Conservation (phyloP, 2,888 invertebrate genomes). For the Coecobrya sp. region DNA sequence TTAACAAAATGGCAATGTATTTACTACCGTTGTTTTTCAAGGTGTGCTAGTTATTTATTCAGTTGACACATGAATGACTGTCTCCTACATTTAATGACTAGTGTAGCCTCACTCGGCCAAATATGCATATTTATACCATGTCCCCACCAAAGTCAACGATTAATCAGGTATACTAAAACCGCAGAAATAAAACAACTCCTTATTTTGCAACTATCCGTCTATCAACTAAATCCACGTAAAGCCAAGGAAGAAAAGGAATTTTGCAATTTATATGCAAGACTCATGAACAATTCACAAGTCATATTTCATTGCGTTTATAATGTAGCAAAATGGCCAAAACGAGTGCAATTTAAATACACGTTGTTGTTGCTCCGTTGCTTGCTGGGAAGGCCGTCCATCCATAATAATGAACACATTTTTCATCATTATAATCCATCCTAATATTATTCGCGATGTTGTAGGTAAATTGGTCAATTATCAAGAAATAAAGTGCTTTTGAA, state of each 20-base stretch:
- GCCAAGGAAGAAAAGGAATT: background rate
- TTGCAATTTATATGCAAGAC: background rate
- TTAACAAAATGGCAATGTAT: background rate
- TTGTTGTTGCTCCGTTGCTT: background rate
- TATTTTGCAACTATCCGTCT: constrained; percentile 31
- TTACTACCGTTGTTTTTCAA: constrained; percentile 38
- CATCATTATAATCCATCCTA: constrained; percentile 12
- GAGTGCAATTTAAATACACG: background rate
- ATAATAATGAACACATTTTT: constrained; percentile 45
- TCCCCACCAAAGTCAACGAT: background rate
- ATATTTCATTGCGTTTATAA: background rate
- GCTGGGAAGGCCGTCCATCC: background rate
- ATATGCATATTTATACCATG: constrained; percentile 20
- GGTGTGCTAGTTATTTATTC: constrained; percentile 50
- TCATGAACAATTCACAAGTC: background rate
- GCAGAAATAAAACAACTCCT: background rate
- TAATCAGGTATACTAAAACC: background rate
- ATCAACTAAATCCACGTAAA: background rate
- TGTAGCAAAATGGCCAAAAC: background rate
- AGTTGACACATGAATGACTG: constrained; percentile 27
- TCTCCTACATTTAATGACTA: background rate
- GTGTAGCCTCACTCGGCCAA: background rate
- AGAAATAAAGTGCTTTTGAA: background rate
- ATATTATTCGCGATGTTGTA: constrained; percentile 62
- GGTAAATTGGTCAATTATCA: constrained; percentile 73